A percentile compares a stretch with the other conserved stretches of the same genome.
phyloP scores from a whole-genome alignment of 2,888 invertebrate species.

The Euclidia mi region DNA sequence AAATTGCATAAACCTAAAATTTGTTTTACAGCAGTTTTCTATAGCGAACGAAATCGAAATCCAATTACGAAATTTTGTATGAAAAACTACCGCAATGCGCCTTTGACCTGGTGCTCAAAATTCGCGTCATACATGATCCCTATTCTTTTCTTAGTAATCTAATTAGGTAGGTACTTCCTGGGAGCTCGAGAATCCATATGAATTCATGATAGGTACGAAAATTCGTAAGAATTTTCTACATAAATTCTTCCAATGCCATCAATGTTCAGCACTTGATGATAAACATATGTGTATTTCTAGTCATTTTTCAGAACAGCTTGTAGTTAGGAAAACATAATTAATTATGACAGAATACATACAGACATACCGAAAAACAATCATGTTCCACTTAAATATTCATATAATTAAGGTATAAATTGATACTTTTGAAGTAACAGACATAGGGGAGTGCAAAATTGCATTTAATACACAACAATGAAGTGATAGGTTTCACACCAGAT shows the following conservation, averaged over 20 bases:
- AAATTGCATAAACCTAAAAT: slow-evolving; percentile 39
- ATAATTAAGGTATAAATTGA: too few species aligned
- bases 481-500: slow-evolving; percentile 25
- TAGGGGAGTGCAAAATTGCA: neutral
- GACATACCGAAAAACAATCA: too few species aligned
- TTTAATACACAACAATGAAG: neutral
- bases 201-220: neutral
- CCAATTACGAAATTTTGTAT: slow-evolving; percentile 6
- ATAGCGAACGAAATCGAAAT: neutral
- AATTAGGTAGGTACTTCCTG: slow-evolving; percentile 31
- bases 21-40: slow-evolving; percentile 15
- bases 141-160: slow-evolving; percentile 31
- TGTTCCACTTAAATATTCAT: too few species aligned
- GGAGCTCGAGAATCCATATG: slow-evolving; percentile 12
- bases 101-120: slow-evolving; percentile 3
- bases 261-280: too few species aligned
- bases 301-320: too few species aligned
- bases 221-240: too few species aligned
- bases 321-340: neutral
- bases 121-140: slow-evolving; percentile 6
- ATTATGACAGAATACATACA: too few species aligned
- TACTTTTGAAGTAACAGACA: too few species aligned
- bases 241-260: too few species aligned
- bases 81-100: slow-evolving; percentile 38
- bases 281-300: too few species aligned